Percentiles rank a stretch among this genome's conserved stretches.
These are phyloP conservation scores for Hypocryptadius cinnamomeus DNA, from an alignment of 2,113 vertebrate genomes.

Conservation along the genomic window DNA sequence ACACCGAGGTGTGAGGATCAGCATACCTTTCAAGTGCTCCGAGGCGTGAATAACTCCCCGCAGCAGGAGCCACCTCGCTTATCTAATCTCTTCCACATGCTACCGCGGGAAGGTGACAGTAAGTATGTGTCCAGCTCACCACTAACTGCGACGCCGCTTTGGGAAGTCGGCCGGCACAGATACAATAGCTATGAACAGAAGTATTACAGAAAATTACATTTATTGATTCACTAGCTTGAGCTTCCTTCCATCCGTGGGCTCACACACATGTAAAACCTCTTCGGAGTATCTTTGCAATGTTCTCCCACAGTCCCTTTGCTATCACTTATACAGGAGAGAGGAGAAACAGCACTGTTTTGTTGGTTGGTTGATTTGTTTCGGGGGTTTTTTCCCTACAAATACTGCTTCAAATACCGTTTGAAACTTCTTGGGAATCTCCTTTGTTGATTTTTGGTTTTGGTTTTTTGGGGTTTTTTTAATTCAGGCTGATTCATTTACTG, in stretches of 20 bases:
- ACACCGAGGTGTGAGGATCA: background rate
- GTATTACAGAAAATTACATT: background rate
- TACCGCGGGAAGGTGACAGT: background rate
- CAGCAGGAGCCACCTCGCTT: background rate
- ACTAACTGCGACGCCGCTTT: background rate
- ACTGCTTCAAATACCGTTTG: background rate
- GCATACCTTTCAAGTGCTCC: background rate
- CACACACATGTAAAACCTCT: background rate
- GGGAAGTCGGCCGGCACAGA: background rate
- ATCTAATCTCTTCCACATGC: slow-evolving; percentile 17
- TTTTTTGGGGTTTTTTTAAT: background rate
- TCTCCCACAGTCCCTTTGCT: background rate
- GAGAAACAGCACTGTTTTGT: background rate
- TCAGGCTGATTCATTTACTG: background rate
- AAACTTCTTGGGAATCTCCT: background rate
- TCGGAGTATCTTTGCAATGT: background rate
- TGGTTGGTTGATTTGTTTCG: accelerated
- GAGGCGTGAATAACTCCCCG: background rate
- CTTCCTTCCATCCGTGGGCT: background rate
- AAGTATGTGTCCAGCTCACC: background rate
- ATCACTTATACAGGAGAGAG: background rate
- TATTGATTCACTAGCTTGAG: background rate
- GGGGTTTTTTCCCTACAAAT: accelerated
- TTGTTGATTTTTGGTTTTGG: background rate
- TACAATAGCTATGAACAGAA: background rate